These are phyloP conservation scores for Entomyzon cyanotis DNA, from an alignment of 2,113 vertebrate genomes.

Conservation along the genomic window DNA sequence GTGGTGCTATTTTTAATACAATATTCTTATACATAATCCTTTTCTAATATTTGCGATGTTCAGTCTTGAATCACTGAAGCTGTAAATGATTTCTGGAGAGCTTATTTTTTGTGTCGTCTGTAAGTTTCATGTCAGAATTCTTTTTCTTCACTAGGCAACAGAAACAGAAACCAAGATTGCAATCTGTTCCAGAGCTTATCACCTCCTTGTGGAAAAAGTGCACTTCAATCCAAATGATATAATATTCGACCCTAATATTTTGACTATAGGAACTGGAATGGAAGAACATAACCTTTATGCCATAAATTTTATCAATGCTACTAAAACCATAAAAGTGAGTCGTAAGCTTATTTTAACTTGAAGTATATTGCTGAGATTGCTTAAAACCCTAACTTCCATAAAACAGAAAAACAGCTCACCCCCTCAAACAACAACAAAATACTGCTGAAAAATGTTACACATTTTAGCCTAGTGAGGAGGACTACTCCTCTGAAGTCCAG, in stretches of 20 bases:
- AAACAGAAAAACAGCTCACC: not conserved
- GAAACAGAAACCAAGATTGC: constrained; percentile 85
- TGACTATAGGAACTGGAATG: constrained; percentile 98
- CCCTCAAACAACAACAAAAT: not conserved
- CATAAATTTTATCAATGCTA: constrained; percentile 88
- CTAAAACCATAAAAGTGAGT: constrained; percentile 89
- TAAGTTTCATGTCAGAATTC: not conserved
- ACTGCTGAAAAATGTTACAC: not conserved
- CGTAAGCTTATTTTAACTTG: not conserved
- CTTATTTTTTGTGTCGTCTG: not conserved
- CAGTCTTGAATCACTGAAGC: not conserved
- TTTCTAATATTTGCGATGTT: not conserved
- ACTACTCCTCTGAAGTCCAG: not conserved
- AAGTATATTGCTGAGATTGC: not conserved
- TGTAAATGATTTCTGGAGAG: not conserved
- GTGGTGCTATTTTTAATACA: not conserved
- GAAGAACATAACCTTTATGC: constrained; percentile 94
- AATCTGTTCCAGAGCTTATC: constrained; percentile 90
- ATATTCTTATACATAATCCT: not conserved
- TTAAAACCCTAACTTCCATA: not conserved
- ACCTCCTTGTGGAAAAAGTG: constrained; percentile 82
- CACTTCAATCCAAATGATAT: constrained; percentile 92
- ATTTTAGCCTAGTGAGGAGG: not conserved
- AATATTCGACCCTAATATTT: constrained; percentile 97
- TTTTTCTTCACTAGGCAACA: constrained; percentile 80